Conservation (phyloP, 2,888 invertebrate genomes). For the Trachelus stipa region DNA sequence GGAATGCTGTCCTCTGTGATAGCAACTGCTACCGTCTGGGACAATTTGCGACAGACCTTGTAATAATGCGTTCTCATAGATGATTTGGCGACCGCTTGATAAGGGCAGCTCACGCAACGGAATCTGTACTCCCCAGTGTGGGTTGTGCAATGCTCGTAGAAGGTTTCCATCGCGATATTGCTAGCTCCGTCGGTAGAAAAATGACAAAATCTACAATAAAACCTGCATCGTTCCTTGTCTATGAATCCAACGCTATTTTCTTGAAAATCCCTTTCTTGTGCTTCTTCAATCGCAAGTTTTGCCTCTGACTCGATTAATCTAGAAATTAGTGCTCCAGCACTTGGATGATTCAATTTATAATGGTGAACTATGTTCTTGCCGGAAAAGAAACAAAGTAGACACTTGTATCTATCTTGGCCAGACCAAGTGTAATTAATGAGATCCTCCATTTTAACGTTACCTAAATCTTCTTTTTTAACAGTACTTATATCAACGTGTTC, state of each 20-base stretch:
- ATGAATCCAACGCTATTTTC: conserved; percentile 32
- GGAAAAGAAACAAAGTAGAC: conserved; percentile 72
- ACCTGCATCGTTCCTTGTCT: conserved; percentile 35
- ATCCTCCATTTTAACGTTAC: conserved; percentile 34
- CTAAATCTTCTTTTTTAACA: conserved; percentile 66
- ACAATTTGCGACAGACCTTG: conserved; percentile 49
- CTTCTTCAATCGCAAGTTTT: conserved; percentile 70
- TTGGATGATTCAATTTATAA: conserved; percentile 74
- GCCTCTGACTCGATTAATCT: conserved; percentile 71
- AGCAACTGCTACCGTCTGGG: conserved; percentile 34
- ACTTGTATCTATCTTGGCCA: conserved; percentile 66
- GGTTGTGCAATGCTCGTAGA: conserved; percentile 79
- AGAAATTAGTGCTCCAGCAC: conserved; percentile 75
- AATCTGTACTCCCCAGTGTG: conserved; percentile 85
- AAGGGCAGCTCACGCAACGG: conserved; percentile 73
- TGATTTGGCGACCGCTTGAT: conserved; percentile 56
- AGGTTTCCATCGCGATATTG: conserved; percentile 60
- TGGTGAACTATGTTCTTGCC: conserved; percentile 76
- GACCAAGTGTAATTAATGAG: conserved; percentile 50
- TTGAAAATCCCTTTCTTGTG: conserved; percentile 66
- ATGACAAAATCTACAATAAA: conserved; percentile 58
- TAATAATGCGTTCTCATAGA: conserved; percentile 61
- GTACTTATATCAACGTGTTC: background rate
- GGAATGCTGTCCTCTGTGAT: conserved; percentile 49
- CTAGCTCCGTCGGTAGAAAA: conserved; percentile 42